Conservation (phyloP, 2,113 vertebrate species). For the Oxygymnocypris stewartii region DNA sequence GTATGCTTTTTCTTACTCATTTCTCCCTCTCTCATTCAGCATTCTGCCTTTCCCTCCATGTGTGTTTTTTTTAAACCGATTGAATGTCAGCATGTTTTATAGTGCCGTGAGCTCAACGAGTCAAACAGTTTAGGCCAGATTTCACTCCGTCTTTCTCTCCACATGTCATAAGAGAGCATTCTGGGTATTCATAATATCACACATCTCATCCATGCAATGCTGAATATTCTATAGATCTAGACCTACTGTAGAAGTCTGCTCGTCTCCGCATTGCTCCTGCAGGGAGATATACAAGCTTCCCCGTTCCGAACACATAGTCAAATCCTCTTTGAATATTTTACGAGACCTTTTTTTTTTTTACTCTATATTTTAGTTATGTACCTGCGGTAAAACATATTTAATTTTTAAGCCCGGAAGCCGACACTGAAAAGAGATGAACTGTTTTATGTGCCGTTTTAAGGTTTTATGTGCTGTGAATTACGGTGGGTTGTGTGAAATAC, state of each 20-base stretch:
- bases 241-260: neutral
- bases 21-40: conserved; percentile 44
- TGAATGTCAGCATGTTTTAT: conserved; percentile 63
- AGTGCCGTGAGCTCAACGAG: conserved; percentile 31
- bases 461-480: conserved; percentile 82
- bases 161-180: conserved; percentile 30
- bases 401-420: conserved; percentile 76
- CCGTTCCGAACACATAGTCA: conserved; percentile 29
- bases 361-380: conserved; percentile 74
- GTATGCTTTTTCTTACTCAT: conserved; percentile 39
- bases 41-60: conserved; percentile 45
- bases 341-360: conserved; percentile 50
- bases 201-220: neutral
- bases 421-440: conserved; percentile 81
- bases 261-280: conserved; percentile 24
- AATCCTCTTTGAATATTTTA: conserved; percentile 46
- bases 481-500: conserved; percentile 70
- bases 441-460: conserved; percentile 83
- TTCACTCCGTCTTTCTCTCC: conserved; percentile 14
- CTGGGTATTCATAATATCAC: conserved; percentile 6
- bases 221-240: conserved; percentile 15
- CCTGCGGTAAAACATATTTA: conserved; percentile 77
- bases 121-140: neutral
- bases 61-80: conserved; percentile 62
- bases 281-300: conserved; percentile 17